These are phyloP conservation scores for Lagopus leucura DNA, from an alignment of 2,113 vertebrate species.

Conservation along the genomic window DNA sequence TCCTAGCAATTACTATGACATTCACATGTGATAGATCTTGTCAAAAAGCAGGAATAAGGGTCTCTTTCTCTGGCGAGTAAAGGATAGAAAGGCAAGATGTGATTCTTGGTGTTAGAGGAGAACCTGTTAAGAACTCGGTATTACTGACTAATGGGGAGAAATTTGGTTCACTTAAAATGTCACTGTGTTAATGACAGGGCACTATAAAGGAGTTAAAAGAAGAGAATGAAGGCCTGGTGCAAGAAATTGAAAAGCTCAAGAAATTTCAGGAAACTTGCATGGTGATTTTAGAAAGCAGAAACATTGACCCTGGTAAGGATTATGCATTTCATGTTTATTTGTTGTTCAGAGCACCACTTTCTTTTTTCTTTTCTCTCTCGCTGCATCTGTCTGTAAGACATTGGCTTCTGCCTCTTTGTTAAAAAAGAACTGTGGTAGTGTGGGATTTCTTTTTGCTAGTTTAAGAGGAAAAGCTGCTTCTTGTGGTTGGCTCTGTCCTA, in stretches of 20 bases:
- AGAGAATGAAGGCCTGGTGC: conserved; percentile 49
- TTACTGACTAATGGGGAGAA: background rate
- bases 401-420: background rate
- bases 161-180: background rate
- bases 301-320: conserved; percentile 73
- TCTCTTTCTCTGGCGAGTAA: background rate
- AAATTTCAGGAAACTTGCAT: conserved; percentile 75
- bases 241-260: conserved; percentile 76
- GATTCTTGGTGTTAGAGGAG: background rate
- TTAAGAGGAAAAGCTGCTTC: background rate
- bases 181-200: conserved; percentile 23
- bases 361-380: no score
- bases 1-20: background rate
- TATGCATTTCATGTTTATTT: background rate
- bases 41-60: background rate
- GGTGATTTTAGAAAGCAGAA: conserved; percentile 74
- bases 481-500: background rate
- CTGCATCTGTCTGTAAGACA: background rate
- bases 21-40: background rate
- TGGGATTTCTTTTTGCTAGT: background rate
- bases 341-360: background rate
- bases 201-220: conserved; percentile 33
- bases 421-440: background rate
- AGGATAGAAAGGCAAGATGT: background rate
- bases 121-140: rapidly evolving